These are phyloP conservation scores for Clarias pachynema DNA, from an alignment of 2,797 vertebrate species.

Conservation along the genomic window DNA sequence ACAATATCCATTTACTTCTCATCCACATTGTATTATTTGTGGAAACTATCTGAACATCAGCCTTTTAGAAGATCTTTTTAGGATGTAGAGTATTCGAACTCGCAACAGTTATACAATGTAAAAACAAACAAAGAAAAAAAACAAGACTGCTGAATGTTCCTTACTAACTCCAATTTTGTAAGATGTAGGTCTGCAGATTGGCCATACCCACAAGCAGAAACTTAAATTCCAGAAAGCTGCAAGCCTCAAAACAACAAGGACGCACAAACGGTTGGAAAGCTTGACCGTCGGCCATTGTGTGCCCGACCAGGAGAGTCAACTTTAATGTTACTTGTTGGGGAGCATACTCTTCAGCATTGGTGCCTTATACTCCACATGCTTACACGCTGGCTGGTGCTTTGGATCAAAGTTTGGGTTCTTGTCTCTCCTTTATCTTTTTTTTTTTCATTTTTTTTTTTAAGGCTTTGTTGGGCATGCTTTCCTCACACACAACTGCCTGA, in stretches of 20 bases:
- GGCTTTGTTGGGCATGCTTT: constrained; percentile 66
- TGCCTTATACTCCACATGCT: constrained; percentile 85
- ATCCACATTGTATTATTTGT: not conserved
- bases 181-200: not conserved
- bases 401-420: constrained; percentile 77
- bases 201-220: constrained; percentile 15
- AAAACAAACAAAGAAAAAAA: not conserved
- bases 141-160: not conserved
- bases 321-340: constrained; percentile 70
- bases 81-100: not conserved
- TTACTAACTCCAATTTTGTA: constrained; percentile 5
- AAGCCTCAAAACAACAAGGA: constrained; percentile 9
- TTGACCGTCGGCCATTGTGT: not conserved
- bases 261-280: not conserved
- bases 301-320: constrained; percentile 56
- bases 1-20: not conserved
- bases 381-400: constrained; percentile 83
- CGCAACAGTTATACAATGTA: not conserved
- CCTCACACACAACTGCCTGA: constrained; percentile 68
- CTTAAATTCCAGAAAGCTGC: not conserved
- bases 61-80: not conserved
- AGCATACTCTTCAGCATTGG: constrained; percentile 83
- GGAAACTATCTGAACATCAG: not conserved
- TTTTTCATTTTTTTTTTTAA: not conserved
- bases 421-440: constrained; percentile 48